Base-by-base conservation (phyloP, 2,888 invertebrate species). In the Acanthosoma haemorrhoidale region DNA sequence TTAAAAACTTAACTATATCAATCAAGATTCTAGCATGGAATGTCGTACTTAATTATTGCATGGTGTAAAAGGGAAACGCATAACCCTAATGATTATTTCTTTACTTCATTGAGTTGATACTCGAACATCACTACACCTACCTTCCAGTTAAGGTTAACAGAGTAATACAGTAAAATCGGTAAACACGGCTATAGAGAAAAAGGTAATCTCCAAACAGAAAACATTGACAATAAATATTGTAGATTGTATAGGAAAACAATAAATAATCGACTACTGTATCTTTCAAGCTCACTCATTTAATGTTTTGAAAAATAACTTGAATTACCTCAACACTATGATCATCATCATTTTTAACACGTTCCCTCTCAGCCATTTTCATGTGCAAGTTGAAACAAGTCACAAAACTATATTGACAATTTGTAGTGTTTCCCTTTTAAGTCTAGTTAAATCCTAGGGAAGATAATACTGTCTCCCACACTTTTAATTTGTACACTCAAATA, bases 301-400 rank as follows among this genome's bases (percentile, higher is more conserved):
- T 51, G 25, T n/a, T 25, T 51, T n/a, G 25, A 51, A n/a, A 51
- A 13, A 63, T 3, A 13, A 51, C 25, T 25, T 43, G 69, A 75
- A 78, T 73, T 77, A 81, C 81, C 80, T 81, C 81, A 43, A 81
- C 81, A 75, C 81, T 81, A 73, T 80, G 80, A 68, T 81, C 81
- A 73, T 81, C 81, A 70, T 78, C 75, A 72, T 76, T 78, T 77
- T 80, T 80, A 69, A 75, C 74, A 69, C 78, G 74, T 39, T 80
- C 80, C 73, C 79, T 77, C 72, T 77, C 79, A 71, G 80, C 78
- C 81, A 81, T 81, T 73, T 39, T 57, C 25, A 59, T 5, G 29
- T 25, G 31, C 41, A 64, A 41, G 64, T 38, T 9, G 18, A 64
- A 51, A 51, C 51, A 51, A 51, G 51, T 51, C 51, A 51, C 51